Conservation (phyloP, 2,797 vertebrate genomes). For the Microtus obscurus region DNA sequence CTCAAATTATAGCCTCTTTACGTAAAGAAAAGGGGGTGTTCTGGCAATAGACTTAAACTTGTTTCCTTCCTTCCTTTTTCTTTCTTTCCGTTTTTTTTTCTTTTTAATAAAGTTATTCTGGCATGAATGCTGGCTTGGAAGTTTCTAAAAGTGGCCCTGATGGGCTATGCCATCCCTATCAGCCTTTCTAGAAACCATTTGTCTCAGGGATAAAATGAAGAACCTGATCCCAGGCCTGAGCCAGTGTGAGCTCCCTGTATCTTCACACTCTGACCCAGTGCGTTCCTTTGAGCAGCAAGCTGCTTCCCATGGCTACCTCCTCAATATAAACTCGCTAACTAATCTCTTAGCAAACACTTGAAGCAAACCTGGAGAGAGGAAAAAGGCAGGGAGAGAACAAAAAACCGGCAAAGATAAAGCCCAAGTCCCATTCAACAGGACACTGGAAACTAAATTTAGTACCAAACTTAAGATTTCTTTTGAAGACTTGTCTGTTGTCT, state of each 20-base stretch:
- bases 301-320: constrained; percentile 94
- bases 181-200: constrained; percentile 90
- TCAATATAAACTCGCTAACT: constrained; percentile 90
- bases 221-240: constrained; percentile 92
- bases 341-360: constrained; percentile 95
- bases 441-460: constrained; percentile 74
- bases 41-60: constrained; percentile 71
- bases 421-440: constrained; percentile 55
- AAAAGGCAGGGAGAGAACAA: constrained; percentile 72
- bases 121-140: constrained; percentile 84
- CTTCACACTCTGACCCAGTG: constrained; percentile 89
- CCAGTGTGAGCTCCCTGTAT: constrained; percentile 84
- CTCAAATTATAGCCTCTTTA: constrained; percentile 80
- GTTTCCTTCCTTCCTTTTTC: not conserved
- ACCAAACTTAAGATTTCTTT: constrained; percentile 72
- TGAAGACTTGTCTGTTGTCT: constrained; percentile 66
- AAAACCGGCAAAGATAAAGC: constrained; percentile 86
- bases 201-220: constrained; percentile 91
- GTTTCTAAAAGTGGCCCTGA: constrained; percentile 86
- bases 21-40: constrained; percentile 74
- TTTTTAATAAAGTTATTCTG: constrained; percentile 81
- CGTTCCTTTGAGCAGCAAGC: constrained; percentile 91
- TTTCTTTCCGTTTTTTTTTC: too few species aligned
- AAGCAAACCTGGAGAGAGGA: constrained; percentile 92
- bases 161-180: constrained; percentile 88